Evolutionary conservation across 2,797 vertebrate genomes (phyloP), one percentile per base, ranked within the genome.

Genomic region (Numenius phaeopus): DNA sequence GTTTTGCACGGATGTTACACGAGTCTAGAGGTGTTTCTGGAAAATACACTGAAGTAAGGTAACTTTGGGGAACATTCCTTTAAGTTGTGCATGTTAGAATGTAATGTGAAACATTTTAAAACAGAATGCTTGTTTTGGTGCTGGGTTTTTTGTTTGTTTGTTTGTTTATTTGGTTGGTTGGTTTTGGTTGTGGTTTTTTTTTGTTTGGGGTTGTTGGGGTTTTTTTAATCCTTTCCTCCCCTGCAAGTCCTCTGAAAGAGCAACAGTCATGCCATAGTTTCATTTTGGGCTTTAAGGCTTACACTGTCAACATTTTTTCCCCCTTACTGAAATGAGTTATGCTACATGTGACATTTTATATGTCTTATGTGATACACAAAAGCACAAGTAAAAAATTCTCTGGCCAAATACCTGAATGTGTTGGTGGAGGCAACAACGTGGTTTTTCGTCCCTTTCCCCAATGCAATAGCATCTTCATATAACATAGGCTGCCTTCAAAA

Each of bases 261-360:
- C 47, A 83, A 22, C 54, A 94, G 72, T 87, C 39, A 44, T 95
- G 24, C 89, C 82, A 58, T 64, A 83, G 94, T 73, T 94, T 81
- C 5, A 0, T 29, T 69, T 57, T 15, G 0, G 1, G 11, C 23
- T 90, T 87, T 52, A 40, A 83, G 46, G 42, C 32, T 89, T 93
- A 49, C 22, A 19, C 26, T 64, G 76, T 26, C 19, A 42, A 14
- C 0, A 0, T 26, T 67, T 87, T 70, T n/a, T 72, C 29, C 69
- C 50, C 17, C n/a, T 27, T 50, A 29, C 11, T 69, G 42, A 72
- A 67, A 20, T 14, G 54, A 16, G 14, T 72, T 82, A 29, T 5
- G 2, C 26, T 54, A 18, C n/a, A 8, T 26, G 12, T 82, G 42
- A 55, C 17, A 39, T 54, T 72, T 87, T 40, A 85, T 19, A 57